Base-by-base conservation (phyloP, 2,888 invertebrate species). In the Eudemis profundana region DNA sequence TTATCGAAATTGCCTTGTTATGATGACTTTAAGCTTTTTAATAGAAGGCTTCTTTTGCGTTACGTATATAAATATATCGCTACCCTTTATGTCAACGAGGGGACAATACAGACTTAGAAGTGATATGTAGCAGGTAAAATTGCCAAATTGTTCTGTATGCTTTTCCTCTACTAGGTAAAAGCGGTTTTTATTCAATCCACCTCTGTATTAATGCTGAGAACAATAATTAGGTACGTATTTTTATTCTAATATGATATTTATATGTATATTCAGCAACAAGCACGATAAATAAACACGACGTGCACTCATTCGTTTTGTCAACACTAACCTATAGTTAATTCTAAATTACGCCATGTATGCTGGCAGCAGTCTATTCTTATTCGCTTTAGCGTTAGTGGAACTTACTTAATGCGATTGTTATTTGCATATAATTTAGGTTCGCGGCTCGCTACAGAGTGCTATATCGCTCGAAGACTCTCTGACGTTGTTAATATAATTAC, bases 1-100 rank as follows among this genome's bases (percentile, higher is more conserved):
- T 85, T 79, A 75, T 75, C 73, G 66, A 83, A 85, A 84, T 84
- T 82, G 85, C 82, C 75, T 77, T 76, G 84, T 83, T 77, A 81
- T 78, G 81, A 82, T 85, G 85, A 84, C 74, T 66, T 68, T 21
- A 75, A 74, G 74, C 67, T 82, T 84, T 82, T 74, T 74, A 73
- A 74, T 76, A 72, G 76, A 74, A 75, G 72, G 73, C 71, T 73
- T 70, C 75, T 82, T 82, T 81, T 67, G 68, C 71, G 70, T 74
- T 71, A 69, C 75, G n/a, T n/a, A n/a, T 77, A 67, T 66, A 71
- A 75, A 76, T 76, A 72, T 76, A n/a, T 69, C 72, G 78, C 75
- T 72, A 77, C 69, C 69, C 70, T 61, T 65, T 46, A 29, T 49
- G 21, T 2, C 19, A 38, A 5, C 29, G 42, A n/a, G 23, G 27